Percentiles rank a stretch among this genome's conserved stretches.
phyloP scores from a whole-genome alignment of 2,888 invertebrate genomes.

The Dromius quadrimaculatus region DNA sequence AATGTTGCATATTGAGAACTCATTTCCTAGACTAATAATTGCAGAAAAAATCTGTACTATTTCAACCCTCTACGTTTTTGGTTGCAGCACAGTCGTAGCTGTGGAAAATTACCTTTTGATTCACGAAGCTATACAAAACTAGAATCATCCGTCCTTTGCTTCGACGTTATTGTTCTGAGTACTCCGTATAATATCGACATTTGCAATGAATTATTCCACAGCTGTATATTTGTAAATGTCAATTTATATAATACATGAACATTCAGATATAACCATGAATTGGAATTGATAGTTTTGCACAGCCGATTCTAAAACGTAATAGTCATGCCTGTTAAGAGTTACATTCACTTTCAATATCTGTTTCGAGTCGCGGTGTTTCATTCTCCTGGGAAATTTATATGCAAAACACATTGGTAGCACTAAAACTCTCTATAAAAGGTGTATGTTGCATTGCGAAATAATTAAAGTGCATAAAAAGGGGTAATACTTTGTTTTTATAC shows the following conservation, averaged over 20 bases:
- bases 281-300: slow-evolving; percentile 34
- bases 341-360: slow-evolving; percentile 36
- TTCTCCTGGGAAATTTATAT: slow-evolving; percentile 38
- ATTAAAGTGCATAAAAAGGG: slow-evolving; percentile 22
- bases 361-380: slow-evolving; percentile 23
- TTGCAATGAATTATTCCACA: slow-evolving; percentile 11
- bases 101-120: too few relatives aligned
- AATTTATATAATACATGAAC: slow-evolving; percentile 23
- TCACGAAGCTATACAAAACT: too few relatives aligned
- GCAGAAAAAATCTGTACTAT: too few relatives aligned
- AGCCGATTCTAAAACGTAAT: slow-evolving; percentile 28
- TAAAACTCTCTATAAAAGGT: slow-evolving; percentile 33
- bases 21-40: too few relatives aligned
- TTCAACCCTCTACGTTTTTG: too few relatives aligned
- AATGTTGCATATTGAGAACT: too few relatives aligned
- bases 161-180: too few relatives aligned
- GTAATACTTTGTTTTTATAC: not conserved
- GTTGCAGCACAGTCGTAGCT: too few relatives aligned
- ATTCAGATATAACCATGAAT: slow-evolving; percentile 28
- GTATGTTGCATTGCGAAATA: slow-evolving; percentile 18
- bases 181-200: too few relatives aligned
- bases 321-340: slow-evolving; percentile 37
- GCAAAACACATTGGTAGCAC: slow-evolving; percentile 21
- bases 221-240: slow-evolving; percentile 33
- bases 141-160: too few relatives aligned